Evolutionary conservation across 2,113 vertebrate genomes (phyloP), one percentile per base, ranked within the genome.

Genomic region (Crocuta crocuta): DNA sequence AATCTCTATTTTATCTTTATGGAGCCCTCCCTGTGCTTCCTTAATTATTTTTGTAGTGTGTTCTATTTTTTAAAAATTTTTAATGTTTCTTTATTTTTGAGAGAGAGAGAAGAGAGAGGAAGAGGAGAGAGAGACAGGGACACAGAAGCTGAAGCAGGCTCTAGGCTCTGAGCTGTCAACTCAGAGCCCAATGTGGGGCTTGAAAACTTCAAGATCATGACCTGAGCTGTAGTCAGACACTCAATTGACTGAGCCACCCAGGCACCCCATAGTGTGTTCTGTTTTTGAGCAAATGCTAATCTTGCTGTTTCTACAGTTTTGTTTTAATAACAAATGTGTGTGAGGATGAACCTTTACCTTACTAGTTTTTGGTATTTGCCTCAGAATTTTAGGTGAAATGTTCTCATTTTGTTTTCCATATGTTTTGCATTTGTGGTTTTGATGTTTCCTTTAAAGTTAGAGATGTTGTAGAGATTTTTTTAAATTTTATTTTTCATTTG

Each of bases 321-420:
- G 26, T 76, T 94, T 94, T 81, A 86, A 84, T 88, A 84, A 65
- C 7, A 65, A 82, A 76, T 66, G 6, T 80, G 5, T 61, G 3
- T 71, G 19, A 96, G 17, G 48, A 12, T 74, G 31, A 87, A 43
- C 73, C 35, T 97, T 95, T 80, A 88, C 33, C 55, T 92, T 63
- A 79, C 21, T 81, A 35, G 24, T 35, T 94, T 91, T 91, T 86
- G 53, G 70, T 35, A 2, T 79, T 35, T 68, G n/a, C 55, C 80
- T 48, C 19, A 48, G 50, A 86, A 80, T 92, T 43, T 16, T 1
- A 66, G 4, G 19, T 48, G 61, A 92, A 86, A 86, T 70, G 24
- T 63, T 78, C 55, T 94, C 12, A 76, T 63, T 85, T 80, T 94
- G 48, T 73, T 84, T 86, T 53, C 5, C 73, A 13, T 61, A 31